Base-by-base conservation (phyloP, 2,113 vertebrate species). In the Ptilorrhoa leucosticta region DNA sequence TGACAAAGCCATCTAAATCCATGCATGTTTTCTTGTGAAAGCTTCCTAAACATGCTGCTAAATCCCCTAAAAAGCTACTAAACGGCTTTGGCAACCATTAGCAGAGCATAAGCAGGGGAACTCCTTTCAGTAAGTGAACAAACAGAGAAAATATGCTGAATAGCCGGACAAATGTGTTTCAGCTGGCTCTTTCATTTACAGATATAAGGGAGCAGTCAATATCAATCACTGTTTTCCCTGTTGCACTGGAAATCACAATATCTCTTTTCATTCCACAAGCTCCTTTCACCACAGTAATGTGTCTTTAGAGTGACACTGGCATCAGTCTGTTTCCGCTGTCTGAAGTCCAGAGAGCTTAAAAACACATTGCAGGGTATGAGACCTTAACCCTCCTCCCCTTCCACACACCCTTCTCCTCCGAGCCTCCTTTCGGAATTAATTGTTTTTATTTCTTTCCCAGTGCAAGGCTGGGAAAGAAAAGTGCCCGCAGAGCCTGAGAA, bases 201-300 rank as follows among this genome's bases (percentile, higher is more conserved):
- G 77, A 95, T 96, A 95, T 86, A 96, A 97, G 96, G 94, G 96
- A 79, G 54, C 96, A 96, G 97, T 97, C 97, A 96, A 64, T 97
- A 97, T 97, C 97, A 97, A 96, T 97, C 98, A 97, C 97, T 98
- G 97, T 98, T 98, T 97, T 97, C 97, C 97, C 95, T 96, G 93
- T 96, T 97, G 94, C 97, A 95, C 96, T 97, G 97, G 95, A 98
- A 97, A 97, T 96, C 97, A 95, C 97, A 97, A 90, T 97, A 94
- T 97, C 96, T 96, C 97, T 97, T 97, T 98, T 98, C 97, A 97
- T 98, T 97, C 97, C 77, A 27, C 91, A 47, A 95, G 91, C 94
- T 89, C 96, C 92, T 98, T 98, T 97, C 96, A 97, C 90, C 96
- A 93, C 96, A 96, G 96, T 93, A 97, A 96, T 97, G 97, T 96